phyloP scores from a whole-genome alignment of 92 coral and sea anemone genomes.

The Phymanthus crucifer region DNA sequence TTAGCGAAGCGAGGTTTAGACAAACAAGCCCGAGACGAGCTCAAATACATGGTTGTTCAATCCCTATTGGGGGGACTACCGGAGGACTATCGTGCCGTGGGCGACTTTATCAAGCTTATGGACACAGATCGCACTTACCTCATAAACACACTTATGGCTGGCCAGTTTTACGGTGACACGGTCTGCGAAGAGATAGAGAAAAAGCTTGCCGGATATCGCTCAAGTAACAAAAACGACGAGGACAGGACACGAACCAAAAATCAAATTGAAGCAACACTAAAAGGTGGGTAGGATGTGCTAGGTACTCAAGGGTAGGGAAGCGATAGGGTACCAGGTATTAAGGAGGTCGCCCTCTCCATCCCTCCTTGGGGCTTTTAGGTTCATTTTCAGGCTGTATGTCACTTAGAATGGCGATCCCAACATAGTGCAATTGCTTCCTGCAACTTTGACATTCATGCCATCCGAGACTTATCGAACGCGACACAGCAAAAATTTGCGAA shows the following conservation, averaged over 20 bases:
- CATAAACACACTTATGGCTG: slow-evolving; percentile 27
- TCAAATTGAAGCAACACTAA: slow-evolving; percentile 40
- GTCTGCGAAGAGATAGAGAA: slow-evolving; percentile 18
- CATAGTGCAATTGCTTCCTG: too few relatives aligned
- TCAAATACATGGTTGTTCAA: slow-evolving; percentile 2
- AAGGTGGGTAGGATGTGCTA: slow-evolving; percentile 11
- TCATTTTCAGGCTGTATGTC: too few relatives aligned
- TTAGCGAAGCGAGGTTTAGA: slow-evolving; percentile 48
- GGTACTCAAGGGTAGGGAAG: too few relatives aligned
- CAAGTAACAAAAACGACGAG: slow-evolving; percentile 35
- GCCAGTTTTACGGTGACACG: slow-evolving; percentile 24
- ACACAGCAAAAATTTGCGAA: too few relatives aligned
- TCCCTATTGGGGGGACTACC: slow-evolving; percentile 31
- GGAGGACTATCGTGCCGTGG: slow-evolving; percentile 38
- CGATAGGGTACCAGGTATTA: too few relatives aligned
- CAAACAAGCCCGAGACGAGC: slow-evolving; percentile 23
- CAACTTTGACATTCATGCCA: too few relatives aligned
- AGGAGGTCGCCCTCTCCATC: too few relatives aligned
- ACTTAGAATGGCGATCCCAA: too few relatives aligned
- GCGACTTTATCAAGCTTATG: slow-evolving; percentile 40
- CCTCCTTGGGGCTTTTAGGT: too few relatives aligned
- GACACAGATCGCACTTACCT: slow-evolving; percentile 44
- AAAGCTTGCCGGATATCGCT: slow-evolving; percentile 32
- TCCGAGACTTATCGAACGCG: too few relatives aligned
- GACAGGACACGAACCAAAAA: slow-evolving; percentile 30